These are phyloP conservation scores for Sthenelais limicola DNA, from an alignment of 2,888 invertebrate genomes.

Conservation along the genomic window DNA sequence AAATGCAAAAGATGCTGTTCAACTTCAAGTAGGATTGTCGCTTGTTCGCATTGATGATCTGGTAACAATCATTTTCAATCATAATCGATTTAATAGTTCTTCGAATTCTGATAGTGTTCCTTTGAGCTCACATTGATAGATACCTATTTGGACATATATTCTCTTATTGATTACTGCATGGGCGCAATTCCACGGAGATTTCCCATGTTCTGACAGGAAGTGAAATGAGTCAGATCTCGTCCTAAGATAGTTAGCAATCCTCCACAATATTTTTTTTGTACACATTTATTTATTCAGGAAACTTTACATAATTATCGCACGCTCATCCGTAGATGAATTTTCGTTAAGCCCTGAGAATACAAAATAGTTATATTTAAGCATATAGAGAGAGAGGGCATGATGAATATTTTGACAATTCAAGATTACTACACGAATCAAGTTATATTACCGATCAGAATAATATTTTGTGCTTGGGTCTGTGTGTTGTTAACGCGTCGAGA, in stretches of 20 bases:
- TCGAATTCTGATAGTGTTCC: too few species aligned
- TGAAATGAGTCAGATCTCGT: too few species aligned
- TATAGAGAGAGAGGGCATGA: not conserved
- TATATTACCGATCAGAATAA: not conserved
- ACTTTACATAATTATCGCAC: too few species aligned
- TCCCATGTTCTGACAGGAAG: too few species aligned
- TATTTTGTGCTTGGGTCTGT: too few species aligned
- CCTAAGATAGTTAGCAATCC: not conserved
- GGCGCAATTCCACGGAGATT: too few species aligned
- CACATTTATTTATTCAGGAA: not conserved
- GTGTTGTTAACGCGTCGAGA: too few species aligned
- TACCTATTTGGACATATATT: too few species aligned
- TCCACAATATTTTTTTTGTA: not conserved
- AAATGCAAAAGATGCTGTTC: not conserved
- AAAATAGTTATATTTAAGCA: not conserved
- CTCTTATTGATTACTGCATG: too few species aligned
- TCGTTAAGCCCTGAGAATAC: too few species aligned
- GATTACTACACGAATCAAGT: not conserved
- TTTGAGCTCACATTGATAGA: too few species aligned
- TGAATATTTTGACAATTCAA: not conserved
- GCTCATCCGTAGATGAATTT: too few species aligned
- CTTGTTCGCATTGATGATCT: slow-evolving; percentile 11
- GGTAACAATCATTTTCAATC: not conserved
- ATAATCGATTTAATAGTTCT: not conserved
- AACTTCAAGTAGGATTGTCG: not conserved